phyloP scores from a whole-genome alignment of 1,140 invertebrate genomes.

The Heliconius hermathena region DNA sequence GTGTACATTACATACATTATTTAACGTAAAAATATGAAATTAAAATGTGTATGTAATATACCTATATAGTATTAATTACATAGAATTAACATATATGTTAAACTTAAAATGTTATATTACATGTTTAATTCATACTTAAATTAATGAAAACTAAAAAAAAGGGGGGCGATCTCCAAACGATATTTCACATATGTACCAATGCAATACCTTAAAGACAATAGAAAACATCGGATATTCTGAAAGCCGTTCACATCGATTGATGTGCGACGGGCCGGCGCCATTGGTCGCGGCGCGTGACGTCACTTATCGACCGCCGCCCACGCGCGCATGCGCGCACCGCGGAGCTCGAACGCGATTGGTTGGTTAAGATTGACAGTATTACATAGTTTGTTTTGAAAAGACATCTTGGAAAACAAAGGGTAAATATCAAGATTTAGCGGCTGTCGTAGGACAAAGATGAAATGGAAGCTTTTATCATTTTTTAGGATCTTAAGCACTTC shows the following conservation, averaged over 20 bases:
- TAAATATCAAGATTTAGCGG: constrained; percentile 28
- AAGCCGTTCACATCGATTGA: constrained; percentile 72
- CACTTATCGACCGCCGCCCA: constrained; percentile 74
- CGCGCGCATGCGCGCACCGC: constrained; percentile 67
- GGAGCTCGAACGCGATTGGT: constrained; percentile 59
- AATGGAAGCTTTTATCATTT: neutral
- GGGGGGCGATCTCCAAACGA: neutral
- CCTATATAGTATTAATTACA: too few species aligned
- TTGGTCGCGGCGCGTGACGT: constrained; percentile 72
- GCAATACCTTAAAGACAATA: constrained; percentile 22
- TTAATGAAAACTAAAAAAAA: too few species aligned
- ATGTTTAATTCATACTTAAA: too few species aligned
- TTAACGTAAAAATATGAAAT: too few species aligned
- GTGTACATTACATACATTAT: too few species aligned
- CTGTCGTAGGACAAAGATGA: neutral
- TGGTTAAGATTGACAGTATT: constrained; percentile 35
- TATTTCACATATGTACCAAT: neutral
- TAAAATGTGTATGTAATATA: too few species aligned
- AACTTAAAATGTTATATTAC: too few species aligned
- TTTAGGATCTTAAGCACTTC: neutral
- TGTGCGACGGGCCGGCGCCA: constrained; percentile 67
- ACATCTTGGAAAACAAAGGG: constrained; percentile 44
- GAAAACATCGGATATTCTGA: constrained; percentile 39
- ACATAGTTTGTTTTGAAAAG: constrained; percentile 51
- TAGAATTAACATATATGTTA: too few species aligned